Base-by-base conservation (phyloP, 2,888 invertebrate genomes). In the Athripsodes cinereus region DNA sequence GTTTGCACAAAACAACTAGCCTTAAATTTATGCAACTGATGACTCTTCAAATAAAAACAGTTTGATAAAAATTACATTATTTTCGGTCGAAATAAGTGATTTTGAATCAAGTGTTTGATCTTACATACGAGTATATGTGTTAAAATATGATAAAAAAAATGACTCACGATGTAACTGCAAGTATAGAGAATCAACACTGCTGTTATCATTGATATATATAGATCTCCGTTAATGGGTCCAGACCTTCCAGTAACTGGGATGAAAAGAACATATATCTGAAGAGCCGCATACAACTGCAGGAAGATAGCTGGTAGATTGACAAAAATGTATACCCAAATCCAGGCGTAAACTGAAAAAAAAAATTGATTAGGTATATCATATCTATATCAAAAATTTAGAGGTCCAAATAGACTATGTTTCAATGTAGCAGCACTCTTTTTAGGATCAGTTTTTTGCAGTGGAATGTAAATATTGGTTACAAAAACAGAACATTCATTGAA, bases 231-330 rank as follows among this genome's bases (percentile, higher is more conserved):
- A 63, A 71, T 73, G 35, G 69, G 66, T 2, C 72, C 72, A 10
- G 75, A 70, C 60, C 78, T 66, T 13, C 76, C 79, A 55, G 72
- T 69, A n/a, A 77, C 71, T 34, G 79, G 78, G 50, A 71, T 68
- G 55, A 72, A 69, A 50, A 76, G 65, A 16, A 69, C 55, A 52
- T 63, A 63, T 13, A 34, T 48, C 21, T 59, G 19, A 62, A 68
- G 47, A 3, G 63, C 53, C 55, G 66, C 65, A 56, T 69, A 69
- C 69, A 71, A 67, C 40, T 67, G 53, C 52, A 67, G 66, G 22
- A 68, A 57, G 21, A 69, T 66, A 1, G 71, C 69, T 19, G 70
- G 62, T 8, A 69, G 62, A 50, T 68, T 64, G 52, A 66, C 64
- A 34, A 66, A 18, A 46, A 69, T 54, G 62, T 72, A 72, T 1